phyloP scores from a whole-genome alignment of 2,797 vertebrate genomes.

The Microctenopoma stevenorrisi region DNA sequence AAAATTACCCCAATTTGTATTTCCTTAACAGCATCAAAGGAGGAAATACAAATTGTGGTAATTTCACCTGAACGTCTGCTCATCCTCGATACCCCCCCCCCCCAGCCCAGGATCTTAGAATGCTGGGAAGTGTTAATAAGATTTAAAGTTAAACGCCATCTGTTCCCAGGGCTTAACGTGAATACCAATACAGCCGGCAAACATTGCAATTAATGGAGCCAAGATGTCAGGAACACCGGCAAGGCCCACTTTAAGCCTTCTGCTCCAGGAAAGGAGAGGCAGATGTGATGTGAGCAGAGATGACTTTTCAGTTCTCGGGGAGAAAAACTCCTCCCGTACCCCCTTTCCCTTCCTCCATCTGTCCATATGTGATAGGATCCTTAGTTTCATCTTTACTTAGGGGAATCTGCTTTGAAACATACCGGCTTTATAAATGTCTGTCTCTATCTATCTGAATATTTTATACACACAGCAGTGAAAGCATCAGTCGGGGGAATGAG shows the following conservation, averaged over 20 bases:
- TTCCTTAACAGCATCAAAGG: too few relatives aligned
- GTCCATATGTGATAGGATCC: slow-evolving; percentile 61
- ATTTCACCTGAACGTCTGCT: slow-evolving; percentile 66
- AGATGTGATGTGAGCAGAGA: slow-evolving; percentile 75
- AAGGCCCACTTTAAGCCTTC: slow-evolving; percentile 47
- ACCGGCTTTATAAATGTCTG: slow-evolving; percentile 65
- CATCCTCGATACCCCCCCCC: slow-evolving; percentile 16
- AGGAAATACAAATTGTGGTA: too few relatives aligned
- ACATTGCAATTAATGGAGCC: slow-evolving; percentile 76
- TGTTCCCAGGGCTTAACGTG: slow-evolving; percentile 66
- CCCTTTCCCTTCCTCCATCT: slow-evolving; percentile 53
- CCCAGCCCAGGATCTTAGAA: slow-evolving; percentile 47
- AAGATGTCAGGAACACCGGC: slow-evolving; percentile 68
- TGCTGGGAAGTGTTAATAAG: slow-evolving; percentile 77
- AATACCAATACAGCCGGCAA: slow-evolving; percentile 71
- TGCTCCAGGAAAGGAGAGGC: slow-evolving; percentile 54
- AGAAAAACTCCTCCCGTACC: slow-evolving; percentile 23
- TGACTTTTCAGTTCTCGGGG: slow-evolving; percentile 47
- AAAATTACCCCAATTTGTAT: slow-evolving; percentile 51
- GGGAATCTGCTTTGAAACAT: slow-evolving; percentile 65
- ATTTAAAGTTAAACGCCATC: slow-evolving; percentile 83
- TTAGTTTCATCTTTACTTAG: slow-evolving; percentile 64
- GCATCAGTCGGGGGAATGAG: slow-evolving; percentile 65
- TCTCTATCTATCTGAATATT: slow-evolving; percentile 64
- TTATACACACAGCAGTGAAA: slow-evolving; percentile 34